Conservation (phyloP, 1,140 invertebrate species). For the Agrypnia vestita region DNA sequence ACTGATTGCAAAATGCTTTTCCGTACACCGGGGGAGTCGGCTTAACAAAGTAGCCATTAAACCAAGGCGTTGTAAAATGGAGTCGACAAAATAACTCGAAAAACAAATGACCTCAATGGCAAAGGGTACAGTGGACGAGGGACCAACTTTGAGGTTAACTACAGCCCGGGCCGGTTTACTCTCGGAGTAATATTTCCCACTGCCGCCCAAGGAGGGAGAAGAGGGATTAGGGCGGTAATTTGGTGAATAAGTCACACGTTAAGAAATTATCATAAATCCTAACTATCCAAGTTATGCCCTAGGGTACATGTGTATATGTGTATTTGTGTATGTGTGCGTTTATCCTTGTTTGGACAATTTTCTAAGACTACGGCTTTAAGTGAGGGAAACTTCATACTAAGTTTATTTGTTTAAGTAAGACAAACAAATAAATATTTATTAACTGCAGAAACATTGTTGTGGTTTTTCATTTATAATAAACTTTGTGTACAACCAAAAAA, state of each 20-base stretch:
- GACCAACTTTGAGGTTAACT: conserved; percentile 38
- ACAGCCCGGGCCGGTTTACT: neutral
- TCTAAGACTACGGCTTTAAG: neutral
- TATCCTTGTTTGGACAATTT: conserved; percentile 43
- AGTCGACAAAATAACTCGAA: conserved; percentile 41
- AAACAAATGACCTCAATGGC: conserved; percentile 39
- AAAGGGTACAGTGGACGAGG: conserved; percentile 16
- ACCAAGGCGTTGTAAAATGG: conserved; percentile 41
- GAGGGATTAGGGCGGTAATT: conserved; percentile 46
- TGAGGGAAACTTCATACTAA: too few relatives aligned
- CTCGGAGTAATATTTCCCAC: conserved; percentile 21
- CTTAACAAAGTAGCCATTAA: conserved; percentile 39
- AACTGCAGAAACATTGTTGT: too few relatives aligned
- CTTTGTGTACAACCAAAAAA: too few relatives aligned
- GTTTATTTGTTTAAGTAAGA: too few relatives aligned
- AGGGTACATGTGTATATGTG: neutral
- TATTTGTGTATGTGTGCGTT: conserved; percentile 33
- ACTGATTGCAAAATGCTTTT: conserved; percentile 2
- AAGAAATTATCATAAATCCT: conserved; percentile 62
- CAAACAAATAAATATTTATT: too few relatives aligned
- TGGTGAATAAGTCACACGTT: conserved; percentile 58
- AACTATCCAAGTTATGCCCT: conserved; percentile 46
- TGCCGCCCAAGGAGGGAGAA: conserved; percentile 20
- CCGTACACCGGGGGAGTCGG: neutral
- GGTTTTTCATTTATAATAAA: too few relatives aligned